These are phyloP conservation scores for Labeo rohita DNA, from an alignment of 2,113 vertebrate species.

Conservation along the genomic window DNA sequence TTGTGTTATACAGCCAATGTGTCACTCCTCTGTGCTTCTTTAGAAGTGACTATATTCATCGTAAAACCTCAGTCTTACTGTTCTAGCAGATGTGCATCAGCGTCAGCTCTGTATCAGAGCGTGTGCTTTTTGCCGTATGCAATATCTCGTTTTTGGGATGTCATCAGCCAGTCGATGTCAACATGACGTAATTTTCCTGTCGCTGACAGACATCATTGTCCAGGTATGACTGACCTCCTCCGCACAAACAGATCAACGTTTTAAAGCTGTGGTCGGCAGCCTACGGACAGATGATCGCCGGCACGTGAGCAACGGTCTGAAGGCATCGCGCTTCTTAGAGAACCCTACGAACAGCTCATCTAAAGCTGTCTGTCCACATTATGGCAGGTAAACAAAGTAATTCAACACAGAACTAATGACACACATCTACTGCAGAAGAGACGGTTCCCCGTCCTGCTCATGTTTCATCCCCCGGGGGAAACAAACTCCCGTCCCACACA, in stretches of 20 bases:
- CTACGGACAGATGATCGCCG: not conserved
- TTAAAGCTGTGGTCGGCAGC: not conserved
- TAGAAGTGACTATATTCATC: not conserved
- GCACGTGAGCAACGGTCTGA: not conserved
- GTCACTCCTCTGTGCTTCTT: not conserved
- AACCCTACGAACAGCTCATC: not conserved
- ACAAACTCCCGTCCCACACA: not conserved
- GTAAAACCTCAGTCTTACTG: not conserved
- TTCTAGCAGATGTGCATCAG: not conserved
- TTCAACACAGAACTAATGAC: not conserved
- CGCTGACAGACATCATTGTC: not conserved
- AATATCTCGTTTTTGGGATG: not conserved
- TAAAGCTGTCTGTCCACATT: not conserved
- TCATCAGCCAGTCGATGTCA: not conserved
- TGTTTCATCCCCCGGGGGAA: conserved; percentile 13
- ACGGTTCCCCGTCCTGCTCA: not conserved
- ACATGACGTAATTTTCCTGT: not conserved
- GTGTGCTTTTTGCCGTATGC: not conserved
- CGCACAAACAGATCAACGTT: not conserved
- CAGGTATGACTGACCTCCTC: not conserved
- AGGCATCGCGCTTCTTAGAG: not conserved
- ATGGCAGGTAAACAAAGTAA: not conserved
- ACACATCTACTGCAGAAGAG: not conserved
- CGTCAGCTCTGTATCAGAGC: not conserved
- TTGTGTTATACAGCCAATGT: not conserved